phyloP scores from a whole-genome alignment of 2,888 invertebrate genomes.

The Diaperis boleti region DNA sequence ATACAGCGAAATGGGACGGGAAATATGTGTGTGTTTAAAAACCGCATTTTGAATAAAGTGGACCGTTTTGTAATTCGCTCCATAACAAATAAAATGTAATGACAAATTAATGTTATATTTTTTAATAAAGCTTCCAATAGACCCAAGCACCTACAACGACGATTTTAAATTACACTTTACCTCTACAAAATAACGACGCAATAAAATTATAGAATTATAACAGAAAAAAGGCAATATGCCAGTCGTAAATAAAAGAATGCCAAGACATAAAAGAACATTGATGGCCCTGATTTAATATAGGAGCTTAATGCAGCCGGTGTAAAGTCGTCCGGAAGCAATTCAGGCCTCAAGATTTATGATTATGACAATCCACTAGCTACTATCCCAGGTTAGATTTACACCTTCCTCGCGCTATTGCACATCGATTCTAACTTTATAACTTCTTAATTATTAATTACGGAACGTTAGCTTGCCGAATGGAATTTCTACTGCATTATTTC shows the following conservation, averaged over 20 bases:
- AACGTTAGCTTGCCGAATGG: neutral
- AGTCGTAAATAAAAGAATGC: conserved; percentile 33
- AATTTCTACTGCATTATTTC: conserved; percentile 23
- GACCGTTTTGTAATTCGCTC: no score
- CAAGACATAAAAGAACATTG: conserved; percentile 34
- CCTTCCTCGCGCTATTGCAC: conserved; percentile 4
- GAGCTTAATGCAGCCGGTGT: conserved; percentile 32
- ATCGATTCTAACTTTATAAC: conserved; percentile 23
- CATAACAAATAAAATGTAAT: no score
- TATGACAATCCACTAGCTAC: conserved; percentile 32
- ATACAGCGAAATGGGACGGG: no score
- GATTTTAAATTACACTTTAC: neutral
- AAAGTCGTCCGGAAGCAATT: conserved; percentile 32
- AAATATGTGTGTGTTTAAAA: no score
- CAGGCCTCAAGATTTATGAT: conserved; percentile 25
- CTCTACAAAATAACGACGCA: neutral
- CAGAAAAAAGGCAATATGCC: conserved; percentile 5
- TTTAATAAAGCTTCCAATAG: no score
- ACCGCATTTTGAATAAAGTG: no score
- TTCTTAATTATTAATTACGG: conserved; percentile 30
- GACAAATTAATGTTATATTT: no score
- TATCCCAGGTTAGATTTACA: conserved; percentile 15
- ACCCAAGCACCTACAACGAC: no score
- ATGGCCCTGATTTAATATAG: conserved; percentile 39
- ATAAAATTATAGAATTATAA: conserved; percentile 17